Percentiles rank a stretch among this genome's conserved stretches.
phyloP scores from a whole-genome alignment of 2,113 vertebrate species.

The Bombycilla garrulus region DNA sequence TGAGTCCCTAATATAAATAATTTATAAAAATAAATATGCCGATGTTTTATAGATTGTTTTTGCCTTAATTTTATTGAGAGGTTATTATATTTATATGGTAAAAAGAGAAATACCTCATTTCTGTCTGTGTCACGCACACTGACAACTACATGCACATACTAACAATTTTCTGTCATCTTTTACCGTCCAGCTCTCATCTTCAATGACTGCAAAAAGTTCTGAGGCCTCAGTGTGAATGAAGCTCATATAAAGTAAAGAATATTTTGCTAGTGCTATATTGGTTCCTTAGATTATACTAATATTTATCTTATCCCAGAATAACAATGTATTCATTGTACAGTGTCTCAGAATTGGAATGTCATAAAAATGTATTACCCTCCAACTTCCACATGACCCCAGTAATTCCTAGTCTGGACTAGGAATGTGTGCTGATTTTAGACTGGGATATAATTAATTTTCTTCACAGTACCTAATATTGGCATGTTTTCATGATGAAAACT shows the following conservation, averaged over 20 bases:
- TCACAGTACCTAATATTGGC: neutral
- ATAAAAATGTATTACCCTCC: neutral
- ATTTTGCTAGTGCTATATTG: neutral
- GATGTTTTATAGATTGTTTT: neutral
- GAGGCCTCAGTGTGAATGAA: neutral
- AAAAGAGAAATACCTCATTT: neutral
- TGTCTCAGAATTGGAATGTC: neutral
- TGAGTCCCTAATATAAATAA: neutral
- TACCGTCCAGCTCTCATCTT: neutral
- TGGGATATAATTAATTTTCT: neutral
- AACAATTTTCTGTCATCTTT: neutral
- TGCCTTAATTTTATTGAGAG: neutral
- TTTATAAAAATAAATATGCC: neutral
- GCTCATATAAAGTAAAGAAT: neutral
- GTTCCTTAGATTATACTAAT: neutral
- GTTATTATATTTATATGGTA: neutral
- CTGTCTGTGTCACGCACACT: neutral
- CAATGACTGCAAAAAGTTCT: neutral
- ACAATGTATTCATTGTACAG: neutral
- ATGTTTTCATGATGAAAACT: neutral
- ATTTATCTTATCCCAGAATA: neutral
- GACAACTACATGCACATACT: neutral
- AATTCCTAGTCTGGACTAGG: neutral
- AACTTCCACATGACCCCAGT: neutral
- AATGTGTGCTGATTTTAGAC: neutral